Evolutionary conservation across 1,140 invertebrate species (phyloP).

Genomic region (Cotesia typhae): DNA sequence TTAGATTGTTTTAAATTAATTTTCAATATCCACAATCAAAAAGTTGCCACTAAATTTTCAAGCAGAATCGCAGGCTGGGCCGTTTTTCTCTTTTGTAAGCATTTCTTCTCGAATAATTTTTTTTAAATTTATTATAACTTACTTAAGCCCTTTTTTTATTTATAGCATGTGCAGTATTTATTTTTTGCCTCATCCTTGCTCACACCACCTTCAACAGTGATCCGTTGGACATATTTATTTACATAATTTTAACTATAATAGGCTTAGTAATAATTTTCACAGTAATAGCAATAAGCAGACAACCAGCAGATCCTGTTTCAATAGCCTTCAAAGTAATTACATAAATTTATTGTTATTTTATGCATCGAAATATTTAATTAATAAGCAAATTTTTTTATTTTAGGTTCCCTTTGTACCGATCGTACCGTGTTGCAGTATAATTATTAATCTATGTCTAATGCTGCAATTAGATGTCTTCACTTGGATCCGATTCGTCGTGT

Average conservation of each 20-base stretch:
- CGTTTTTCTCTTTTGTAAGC: slow-evolving; percentile 68
- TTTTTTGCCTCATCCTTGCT: slow-evolving; percentile 41
- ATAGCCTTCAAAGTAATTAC: slow-evolving; percentile 13
- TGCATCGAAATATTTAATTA: neutral
- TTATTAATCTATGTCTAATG: slow-evolving; percentile 90
- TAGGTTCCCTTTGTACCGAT: slow-evolving; percentile 87
- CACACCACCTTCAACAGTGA: slow-evolving; percentile 1
- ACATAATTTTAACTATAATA: slow-evolving; percentile 6
- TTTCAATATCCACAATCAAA: slow-evolving; percentile 64
- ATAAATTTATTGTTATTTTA: slow-evolving; percentile 14
- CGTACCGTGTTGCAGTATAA: slow-evolving; percentile 82
- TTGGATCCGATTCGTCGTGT: slow-evolving; percentile 85
- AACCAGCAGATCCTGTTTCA: slow-evolving; percentile 14
- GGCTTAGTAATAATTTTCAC: neutral
- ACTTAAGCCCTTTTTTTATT: slow-evolving; percentile 31
- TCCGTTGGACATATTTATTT: neutral
- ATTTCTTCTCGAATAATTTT: slow-evolving; percentile 2
- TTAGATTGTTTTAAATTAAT: slow-evolving; percentile 39
- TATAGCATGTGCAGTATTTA: slow-evolving; percentile 54
- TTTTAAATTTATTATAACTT: slow-evolving; percentile 47
- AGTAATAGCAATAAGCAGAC: slow-evolving; percentile 14
- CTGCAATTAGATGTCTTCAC: slow-evolving; percentile 81
- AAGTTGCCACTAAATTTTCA: slow-evolving; percentile 68
- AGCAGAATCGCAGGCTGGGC: slow-evolving; percentile 69
- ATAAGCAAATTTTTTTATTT: neutral